Base-by-base conservation (phyloP, 2,888 invertebrate species). In the Cephus pygmeus region DNA sequence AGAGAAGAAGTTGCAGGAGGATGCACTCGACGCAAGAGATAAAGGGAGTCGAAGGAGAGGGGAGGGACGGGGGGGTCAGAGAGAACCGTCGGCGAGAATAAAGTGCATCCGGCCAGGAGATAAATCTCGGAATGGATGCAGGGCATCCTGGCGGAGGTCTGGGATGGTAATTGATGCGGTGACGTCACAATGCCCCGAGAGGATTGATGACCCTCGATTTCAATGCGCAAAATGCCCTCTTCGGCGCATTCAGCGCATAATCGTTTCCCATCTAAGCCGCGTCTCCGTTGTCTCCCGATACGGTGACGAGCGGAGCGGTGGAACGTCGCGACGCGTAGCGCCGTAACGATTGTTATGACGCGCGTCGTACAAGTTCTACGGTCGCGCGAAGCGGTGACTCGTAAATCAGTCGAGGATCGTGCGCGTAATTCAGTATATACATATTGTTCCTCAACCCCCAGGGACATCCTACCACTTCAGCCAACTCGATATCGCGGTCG, bases 131-230 rank as follows among this genome's bases (percentile, higher is more conserved):
- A 74, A 34, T 35, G 74, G 74, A 33, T 35, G 74, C 74, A 34
- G 71, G 71, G 74, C 30, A 34, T 74, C 74, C 74, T 56, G 34
- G 74, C 74, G 35, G 36, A 34, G 74, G n/a, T 34, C 31, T 31
- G 31, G 31, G 71, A 71, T 12, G 31, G 33, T 71, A 71, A 71
- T 33, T 33, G 71, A 71, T 71, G 34, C 34, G 36, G 35, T 34
- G 74, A 74, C 74, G 34, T 74, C 34, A 35, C 74, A 35, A 35
- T 74, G 34, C 74, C n/a, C 77, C 80, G 80, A 76, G 75, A 76
- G 76, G 77, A 86, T 85, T 85, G 82, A 86, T 85, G 82, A 76
- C 77, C 78, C 81, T 83, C 80, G 79, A 82, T 83, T 85, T 82
- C 80, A 84, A 85, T 84, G 83, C 78, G 80, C 80, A 82, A 85